A percentile compares a stretch with the other conserved stretches of the same genome.
Evolutionary conservation across 2,888 invertebrate species (phyloP).

Genomic region (Nephrotoma appendiculata): DNA sequence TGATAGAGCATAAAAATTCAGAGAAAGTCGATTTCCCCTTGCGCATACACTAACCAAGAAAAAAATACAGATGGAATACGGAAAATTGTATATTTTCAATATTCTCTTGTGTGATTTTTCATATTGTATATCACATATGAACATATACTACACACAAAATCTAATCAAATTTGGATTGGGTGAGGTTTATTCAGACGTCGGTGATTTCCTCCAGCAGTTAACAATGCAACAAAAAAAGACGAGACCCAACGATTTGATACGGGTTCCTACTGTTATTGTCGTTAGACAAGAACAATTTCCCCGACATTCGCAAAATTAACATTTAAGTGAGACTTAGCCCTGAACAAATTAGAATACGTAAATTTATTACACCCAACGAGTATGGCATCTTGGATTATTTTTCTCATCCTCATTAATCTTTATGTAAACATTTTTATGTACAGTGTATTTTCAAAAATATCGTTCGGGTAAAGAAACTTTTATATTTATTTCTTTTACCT

Average conservation of each 20-base stretch:
- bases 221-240: neutral
- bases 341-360: neutral
- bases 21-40: neutral
- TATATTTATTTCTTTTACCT: neutral
- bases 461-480: neutral
- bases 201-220: neutral
- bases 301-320: too few species aligned
- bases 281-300: neutral
- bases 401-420: neutral
- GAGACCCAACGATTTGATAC: neutral
- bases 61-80: neutral
- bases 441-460: neutral
- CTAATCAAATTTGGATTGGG: neutral
- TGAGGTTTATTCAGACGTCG: neutral
- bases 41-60: neutral
- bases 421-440: neutral
- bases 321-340: neutral
- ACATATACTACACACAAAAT: neutral
- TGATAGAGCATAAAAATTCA: neutral
- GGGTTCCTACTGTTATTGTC: neutral
- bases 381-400: neutral
- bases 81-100: neutral
- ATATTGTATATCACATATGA: too few species aligned
- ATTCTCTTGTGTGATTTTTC: neutral
- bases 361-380: neutral